Evolutionary conservation across 2,797 vertebrate species (phyloP).

Genomic region (Phrynocephalus forsythii): DNA sequence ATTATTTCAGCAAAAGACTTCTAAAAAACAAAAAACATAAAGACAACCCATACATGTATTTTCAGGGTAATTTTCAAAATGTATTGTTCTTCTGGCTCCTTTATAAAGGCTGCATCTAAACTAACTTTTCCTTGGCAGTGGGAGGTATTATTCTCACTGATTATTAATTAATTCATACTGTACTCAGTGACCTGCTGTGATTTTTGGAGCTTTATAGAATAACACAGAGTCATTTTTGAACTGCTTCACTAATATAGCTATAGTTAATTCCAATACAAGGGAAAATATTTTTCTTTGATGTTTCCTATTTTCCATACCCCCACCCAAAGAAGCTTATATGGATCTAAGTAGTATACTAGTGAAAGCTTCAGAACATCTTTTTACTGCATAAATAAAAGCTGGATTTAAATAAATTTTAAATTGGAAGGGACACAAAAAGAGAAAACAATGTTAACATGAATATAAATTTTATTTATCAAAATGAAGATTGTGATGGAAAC

Average conservation of each 20-base stretch:
- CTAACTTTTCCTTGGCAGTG: constrained; percentile 32
- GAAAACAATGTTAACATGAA: background rate
- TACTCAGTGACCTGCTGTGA: constrained; percentile 15
- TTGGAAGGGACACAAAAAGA: constrained; percentile 32
- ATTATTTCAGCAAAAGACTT: background rate
- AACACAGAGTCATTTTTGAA: background rate
- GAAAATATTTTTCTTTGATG: constrained; percentile 24
- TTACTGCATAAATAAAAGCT: background rate
- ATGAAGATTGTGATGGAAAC: no score
- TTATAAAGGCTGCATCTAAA: background rate
- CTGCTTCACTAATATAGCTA: background rate
- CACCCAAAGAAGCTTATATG: background rate
- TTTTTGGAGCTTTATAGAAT: background rate
- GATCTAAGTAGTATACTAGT: background rate
- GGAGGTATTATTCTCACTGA: constrained; percentile 48
- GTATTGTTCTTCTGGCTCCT: constrained; percentile 33
- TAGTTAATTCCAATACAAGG: constrained; percentile 37
- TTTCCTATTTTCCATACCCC: constrained; percentile 2
- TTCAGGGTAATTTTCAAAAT: constrained; percentile 7
- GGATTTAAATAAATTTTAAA: background rate
- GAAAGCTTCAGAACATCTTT: background rate
- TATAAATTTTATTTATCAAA: background rate
- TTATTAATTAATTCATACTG: constrained; percentile 24
- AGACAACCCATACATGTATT: background rate
- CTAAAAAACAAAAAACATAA: background rate